Base-by-base conservation (phyloP, 1,140 invertebrate species). In the Drosophila micromelanica region DNA sequence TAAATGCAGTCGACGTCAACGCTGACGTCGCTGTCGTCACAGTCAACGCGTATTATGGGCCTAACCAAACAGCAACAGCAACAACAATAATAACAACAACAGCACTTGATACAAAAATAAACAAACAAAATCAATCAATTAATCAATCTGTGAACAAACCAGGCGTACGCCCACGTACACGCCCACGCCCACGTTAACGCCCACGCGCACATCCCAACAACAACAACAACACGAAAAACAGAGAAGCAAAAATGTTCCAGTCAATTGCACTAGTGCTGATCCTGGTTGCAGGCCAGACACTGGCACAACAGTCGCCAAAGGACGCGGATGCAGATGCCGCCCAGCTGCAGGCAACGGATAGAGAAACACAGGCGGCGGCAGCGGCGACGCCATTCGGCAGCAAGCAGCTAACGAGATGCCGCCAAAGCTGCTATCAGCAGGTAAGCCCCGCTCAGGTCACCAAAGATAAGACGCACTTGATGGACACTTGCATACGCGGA, bases 41-140 rank as follows among this genome's bases (percentile, higher is more conserved):
- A 54, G 51, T 73, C 62, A 40, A 46, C 69, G 69, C 69, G 55
- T 59, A 67, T 75, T 78, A 75, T 65, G 75, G 51, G 56, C 75
- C 46, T 42, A 42, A 59, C 43, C 52, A 56, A 57, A 49, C 30
- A 59, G 23, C 55, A 56, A 60, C 30, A 70, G 40, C 38, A 43
- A 20, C n/a, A 54, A 15, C 5, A 13, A 17, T 17, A 70, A 48
- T 17, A 70, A 48, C 38, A 43, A 20, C n/a, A 54, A 15, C 5
- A 13, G 45, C 82, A 82, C 84, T 87, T 89, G 72, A 89, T 89
- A 89, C 82, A 54, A 87, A 87, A 87, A 87, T 89, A 87, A 87
- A 87, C 84, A 87, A 87, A 89, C 84, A 87, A 87, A 87, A 87
- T 87, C 79, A 87, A 87, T 87, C 82, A 87, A 87, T 87, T 87